phyloP scores from a whole-genome alignment of 2,888 invertebrate species.

The Chalcis sispes region DNA sequence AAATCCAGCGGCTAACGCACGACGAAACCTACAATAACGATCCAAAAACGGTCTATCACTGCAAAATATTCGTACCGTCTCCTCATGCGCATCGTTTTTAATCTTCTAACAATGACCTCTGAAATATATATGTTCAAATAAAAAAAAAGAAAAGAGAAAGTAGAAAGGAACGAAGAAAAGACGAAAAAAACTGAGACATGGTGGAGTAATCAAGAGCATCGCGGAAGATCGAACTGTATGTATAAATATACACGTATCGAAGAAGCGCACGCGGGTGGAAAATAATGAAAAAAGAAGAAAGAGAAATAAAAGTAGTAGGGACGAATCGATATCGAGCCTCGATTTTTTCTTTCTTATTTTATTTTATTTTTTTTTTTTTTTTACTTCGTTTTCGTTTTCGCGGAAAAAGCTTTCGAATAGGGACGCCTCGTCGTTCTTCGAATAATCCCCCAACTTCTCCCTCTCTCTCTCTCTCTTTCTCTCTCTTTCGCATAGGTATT shows the following conservation, averaged over 20 bases:
- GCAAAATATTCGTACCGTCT: conserved; percentile 3
- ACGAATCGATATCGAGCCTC: conserved; percentile 44
- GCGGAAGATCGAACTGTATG: conserved; percentile 56
- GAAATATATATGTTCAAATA: too few relatives aligned
- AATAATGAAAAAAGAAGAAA: conserved; percentile 49
- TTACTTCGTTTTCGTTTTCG: conserved; percentile 25
- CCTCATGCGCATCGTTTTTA: conserved; percentile 38
- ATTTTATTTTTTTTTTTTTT: too few relatives aligned
- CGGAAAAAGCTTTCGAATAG: conserved; percentile 51
- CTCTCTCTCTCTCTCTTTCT: conserved; percentile 59
- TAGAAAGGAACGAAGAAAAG: background rate
- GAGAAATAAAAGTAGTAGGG: background rate
- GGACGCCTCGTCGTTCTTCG: conserved; percentile 68
- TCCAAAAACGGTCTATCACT: background rate
- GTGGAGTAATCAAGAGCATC: conserved; percentile 48
- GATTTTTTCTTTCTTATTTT: conserved; percentile 4
- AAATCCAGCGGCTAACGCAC: too few relatives aligned
- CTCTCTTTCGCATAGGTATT: conserved; percentile 41
- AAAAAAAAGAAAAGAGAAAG: conserved; percentile 14
- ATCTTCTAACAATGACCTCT: conserved; percentile 36
- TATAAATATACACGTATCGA: too few relatives aligned
- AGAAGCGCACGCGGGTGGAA: conserved; percentile 46
- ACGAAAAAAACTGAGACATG: too few relatives aligned
- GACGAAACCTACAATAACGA: background rate
- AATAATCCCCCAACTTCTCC: conserved; percentile 69